Conservation (phyloP, 1,140 invertebrate genomes). For the Drosophila willistoni region DNA sequence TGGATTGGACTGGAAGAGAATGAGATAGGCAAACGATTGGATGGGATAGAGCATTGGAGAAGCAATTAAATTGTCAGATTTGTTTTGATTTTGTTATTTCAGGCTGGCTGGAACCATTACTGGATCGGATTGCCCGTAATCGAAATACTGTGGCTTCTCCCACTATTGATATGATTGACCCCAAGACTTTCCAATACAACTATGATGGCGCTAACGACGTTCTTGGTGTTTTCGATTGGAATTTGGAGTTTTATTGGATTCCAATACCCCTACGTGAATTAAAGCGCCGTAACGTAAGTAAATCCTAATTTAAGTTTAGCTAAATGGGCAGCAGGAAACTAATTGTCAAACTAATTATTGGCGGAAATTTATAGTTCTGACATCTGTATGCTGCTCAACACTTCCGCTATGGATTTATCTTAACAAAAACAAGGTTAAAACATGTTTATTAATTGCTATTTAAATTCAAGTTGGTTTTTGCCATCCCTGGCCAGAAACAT, state of each 20-base stretch:
- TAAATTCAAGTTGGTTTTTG: conserved; percentile 30
- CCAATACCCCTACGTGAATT: conserved; percentile 96
- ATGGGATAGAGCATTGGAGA: background rate
- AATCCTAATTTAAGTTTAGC: background rate
- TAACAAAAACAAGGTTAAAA: background rate
- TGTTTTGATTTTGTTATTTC: conserved; percentile 37
- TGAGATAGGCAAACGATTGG: too few species aligned
- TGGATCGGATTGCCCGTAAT: conserved; percentile 96
- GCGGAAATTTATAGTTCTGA: too few species aligned
- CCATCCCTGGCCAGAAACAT: conserved; percentile 54
- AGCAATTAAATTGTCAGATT: conserved; percentile 31
- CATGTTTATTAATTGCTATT: conserved; percentile 8
- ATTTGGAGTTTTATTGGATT: conserved; percentile 98
- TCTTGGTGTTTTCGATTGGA: conserved; percentile 99
- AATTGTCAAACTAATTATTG: too few species aligned
- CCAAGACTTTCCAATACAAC: conserved; percentile 94
- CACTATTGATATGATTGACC: conserved; percentile 94
- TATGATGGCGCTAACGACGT: conserved; percentile 93
- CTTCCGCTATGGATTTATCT: too few species aligned
- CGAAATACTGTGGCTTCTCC: conserved; percentile 95
- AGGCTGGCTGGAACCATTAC: conserved; percentile 97
- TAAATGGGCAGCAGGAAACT: too few species aligned
- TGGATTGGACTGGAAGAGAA: background rate
- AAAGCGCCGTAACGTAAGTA: conserved; percentile 88
- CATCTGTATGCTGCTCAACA: too few species aligned